These are phyloP conservation scores for Pelecanoides urinatrix DNA, from an alignment of 2,113 vertebrate species.

Conservation along the genomic window DNA sequence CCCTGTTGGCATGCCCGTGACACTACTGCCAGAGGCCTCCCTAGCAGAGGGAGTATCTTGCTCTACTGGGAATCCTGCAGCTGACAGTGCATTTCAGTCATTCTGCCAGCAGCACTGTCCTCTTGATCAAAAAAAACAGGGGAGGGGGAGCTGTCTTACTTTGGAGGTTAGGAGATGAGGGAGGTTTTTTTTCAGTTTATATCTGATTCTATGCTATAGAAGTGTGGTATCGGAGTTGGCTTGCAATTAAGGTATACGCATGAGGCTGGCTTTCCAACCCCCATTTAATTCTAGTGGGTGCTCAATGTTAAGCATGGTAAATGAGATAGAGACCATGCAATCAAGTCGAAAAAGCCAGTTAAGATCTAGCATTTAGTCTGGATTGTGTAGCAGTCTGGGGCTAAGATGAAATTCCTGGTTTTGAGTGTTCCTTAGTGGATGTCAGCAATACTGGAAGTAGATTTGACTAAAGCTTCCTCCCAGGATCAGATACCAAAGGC, in stretches of 20 bases:
- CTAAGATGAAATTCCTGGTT: background rate
- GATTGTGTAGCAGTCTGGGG: background rate
- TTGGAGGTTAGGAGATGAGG: background rate
- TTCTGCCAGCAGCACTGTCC: background rate
- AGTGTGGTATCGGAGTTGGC: background rate
- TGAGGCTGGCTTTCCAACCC: background rate
- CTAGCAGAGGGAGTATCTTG: background rate
- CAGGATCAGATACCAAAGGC: background rate
- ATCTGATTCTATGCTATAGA: background rate
- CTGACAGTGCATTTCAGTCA: background rate
- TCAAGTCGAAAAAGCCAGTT: background rate
- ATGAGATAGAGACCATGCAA: background rate
- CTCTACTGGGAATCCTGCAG: background rate
- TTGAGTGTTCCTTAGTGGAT: slow-evolving; percentile 9
- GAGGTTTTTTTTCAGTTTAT: background rate
- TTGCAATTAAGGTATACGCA: background rate
- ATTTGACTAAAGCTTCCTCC: background rate
- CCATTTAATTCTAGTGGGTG: background rate
- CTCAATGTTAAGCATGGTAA: background rate
- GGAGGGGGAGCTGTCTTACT: background rate
- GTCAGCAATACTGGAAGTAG: background rate
- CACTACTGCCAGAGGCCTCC: background rate
- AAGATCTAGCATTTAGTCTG: background rate
- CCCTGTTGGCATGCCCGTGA: background rate
- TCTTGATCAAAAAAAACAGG: background rate